Evolutionary conservation across 2,113 vertebrate genomes (phyloP), one percentile per base, ranked within the genome.

Genomic region (Numenius arquata): DNA sequence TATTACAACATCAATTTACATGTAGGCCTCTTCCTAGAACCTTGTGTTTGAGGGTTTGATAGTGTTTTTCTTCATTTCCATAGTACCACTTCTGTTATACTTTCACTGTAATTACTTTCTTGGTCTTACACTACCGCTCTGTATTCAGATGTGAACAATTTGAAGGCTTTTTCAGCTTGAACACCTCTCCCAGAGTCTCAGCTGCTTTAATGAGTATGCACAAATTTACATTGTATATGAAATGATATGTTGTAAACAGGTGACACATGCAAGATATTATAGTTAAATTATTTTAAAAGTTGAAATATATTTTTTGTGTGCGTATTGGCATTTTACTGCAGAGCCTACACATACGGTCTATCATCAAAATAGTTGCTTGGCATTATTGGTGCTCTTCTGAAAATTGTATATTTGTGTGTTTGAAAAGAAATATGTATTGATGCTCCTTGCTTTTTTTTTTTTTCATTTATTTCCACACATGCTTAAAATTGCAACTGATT

Each of bases 261-360:
- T 97, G 91, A 96, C 86, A 98, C 94, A 93, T 95, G 95, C 95
- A 93, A 97, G 97, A 95, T 97, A 94, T 93, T 97, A 96, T 88
- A 94, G 97, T 98, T 98, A 98, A 98, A 96, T 98, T 98, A 98
- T 98, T 98, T 98, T 98, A 96, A 97, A 98, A 97, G 96, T 98
- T 97, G 75, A 97, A 98, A 97, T 98, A 97, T 98, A 97, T 98
- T 98, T 98, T 98, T 96, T 97, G 97, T 98, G 97, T 98, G 96
- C 89, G 82, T 96, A 98, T 97, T 97, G 96, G 93, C 97, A 97
- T 97, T 97, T 97, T 97, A 97, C 93, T 96, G 97, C 97, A 97
- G 93, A 97, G 92, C 98, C 97, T 98, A 95, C 97, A 97, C 96
- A 65, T 87, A 92, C 71, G 90, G 40, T 94, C 96, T 96, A 88